These are phyloP conservation scores for Aporophyla nigra DNA, from an alignment of 2,888 invertebrate species.

Conservation along the genomic window DNA sequence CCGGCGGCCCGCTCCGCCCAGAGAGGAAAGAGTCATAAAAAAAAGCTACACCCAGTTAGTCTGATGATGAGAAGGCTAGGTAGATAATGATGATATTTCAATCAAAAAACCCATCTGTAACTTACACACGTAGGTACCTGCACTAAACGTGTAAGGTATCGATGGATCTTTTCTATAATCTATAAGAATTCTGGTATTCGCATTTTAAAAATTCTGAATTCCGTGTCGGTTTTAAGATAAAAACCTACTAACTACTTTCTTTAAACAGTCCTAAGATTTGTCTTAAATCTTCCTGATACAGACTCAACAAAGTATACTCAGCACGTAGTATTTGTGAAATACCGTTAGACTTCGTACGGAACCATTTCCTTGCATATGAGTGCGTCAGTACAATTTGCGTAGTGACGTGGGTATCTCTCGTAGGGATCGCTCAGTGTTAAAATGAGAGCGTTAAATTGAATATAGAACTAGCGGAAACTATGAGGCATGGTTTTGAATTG, in stretches of 20 bases:
- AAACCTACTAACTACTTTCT: not conserved
- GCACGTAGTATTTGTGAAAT: not conserved
- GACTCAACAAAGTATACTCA: not conserved
- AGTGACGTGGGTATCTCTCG: slow-evolving; percentile 55
- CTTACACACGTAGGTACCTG: no score
- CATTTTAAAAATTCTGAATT: not conserved
- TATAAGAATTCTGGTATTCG: no score
- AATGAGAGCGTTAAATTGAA: slow-evolving; percentile 29
- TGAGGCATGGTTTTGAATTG: not conserved
- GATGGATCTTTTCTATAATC: not conserved
- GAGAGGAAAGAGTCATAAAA: no score
- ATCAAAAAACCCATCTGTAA: not conserved
- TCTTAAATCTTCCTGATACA: not conserved
- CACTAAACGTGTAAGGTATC: not conserved
- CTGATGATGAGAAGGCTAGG: no score
- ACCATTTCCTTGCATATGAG: slow-evolving; percentile 1
- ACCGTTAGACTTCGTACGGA: slow-evolving; percentile 13
- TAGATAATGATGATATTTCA: no score
- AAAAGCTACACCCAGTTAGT: no score
- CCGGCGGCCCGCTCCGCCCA: no score
- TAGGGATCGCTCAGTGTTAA: slow-evolving; percentile 34
- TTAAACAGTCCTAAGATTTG: not conserved
- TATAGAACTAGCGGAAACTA: not conserved
- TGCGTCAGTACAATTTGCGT: slow-evolving; percentile 13
- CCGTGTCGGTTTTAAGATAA: not conserved